Evolutionary conservation across 2,888 invertebrate species (phyloP).

Genomic region (Dasypolia templi): DNA sequence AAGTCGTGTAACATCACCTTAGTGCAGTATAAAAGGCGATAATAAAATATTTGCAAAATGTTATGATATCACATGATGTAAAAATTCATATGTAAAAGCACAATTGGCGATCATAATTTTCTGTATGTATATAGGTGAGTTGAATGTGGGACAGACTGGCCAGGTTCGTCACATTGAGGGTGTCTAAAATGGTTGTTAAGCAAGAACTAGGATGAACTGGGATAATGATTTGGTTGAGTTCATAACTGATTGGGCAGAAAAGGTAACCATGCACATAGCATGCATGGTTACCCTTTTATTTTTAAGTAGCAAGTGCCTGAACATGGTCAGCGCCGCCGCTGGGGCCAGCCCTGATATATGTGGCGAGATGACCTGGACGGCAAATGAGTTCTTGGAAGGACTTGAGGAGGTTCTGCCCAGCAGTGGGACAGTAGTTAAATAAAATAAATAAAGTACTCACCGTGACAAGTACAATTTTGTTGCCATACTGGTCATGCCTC

Average conservation of each 20-base stretch:
- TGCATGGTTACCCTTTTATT: no score
- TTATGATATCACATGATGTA: neutral
- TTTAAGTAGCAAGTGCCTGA: neutral
- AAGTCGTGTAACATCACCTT: neutral
- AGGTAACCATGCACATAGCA: neutral
- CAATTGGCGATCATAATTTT: no score
- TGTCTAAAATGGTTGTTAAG: neutral
- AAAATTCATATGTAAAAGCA: neutral
- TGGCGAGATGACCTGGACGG: neutral
- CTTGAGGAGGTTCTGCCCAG: neutral
- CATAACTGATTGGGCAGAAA: neutral
- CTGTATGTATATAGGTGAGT: no score
- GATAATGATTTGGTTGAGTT: neutral
- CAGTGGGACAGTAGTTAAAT: neutral
- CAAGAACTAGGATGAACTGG: neutral
- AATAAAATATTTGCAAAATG: no score
- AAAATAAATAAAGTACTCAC: conserved; percentile 86
- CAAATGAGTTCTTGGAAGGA: neutral
- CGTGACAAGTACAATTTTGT: conserved; percentile 94
- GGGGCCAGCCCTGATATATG: neutral
- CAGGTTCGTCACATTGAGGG: no score
- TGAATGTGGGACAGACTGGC: neutral
- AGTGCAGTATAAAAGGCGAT: neutral
- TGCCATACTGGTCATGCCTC: conserved; percentile 92
- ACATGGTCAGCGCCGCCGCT: neutral